Evolutionary conservation across 2,797 vertebrate species (phyloP).

Genomic region (Anguilla anguilla): DNA sequence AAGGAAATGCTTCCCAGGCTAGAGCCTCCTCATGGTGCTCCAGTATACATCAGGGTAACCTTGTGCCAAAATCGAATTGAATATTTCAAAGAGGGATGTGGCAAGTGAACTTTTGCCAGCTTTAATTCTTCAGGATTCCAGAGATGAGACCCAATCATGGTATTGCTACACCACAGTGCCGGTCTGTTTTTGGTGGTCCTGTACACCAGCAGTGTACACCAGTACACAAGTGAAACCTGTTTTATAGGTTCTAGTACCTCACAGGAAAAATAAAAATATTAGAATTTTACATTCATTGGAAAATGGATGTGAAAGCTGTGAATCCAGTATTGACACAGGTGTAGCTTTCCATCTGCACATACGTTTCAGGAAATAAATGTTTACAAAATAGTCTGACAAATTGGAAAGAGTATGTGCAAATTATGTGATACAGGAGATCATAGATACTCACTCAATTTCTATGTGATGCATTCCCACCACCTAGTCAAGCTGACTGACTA

Average conservation of each 20-base stretch:
- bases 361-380: neutral
- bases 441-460: neutral
- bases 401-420: neutral
- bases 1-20: neutral
- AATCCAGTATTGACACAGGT: neutral
- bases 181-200: neutral
- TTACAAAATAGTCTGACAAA: neutral
- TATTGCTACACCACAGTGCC: neutral
- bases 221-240: neutral
- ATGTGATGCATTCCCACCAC: neutral
- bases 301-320: neutral
- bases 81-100: neutral
- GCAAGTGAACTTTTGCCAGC: neutral
- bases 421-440: neutral
- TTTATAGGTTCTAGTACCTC: neutral
- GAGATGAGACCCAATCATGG: neutral
- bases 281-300: no score
- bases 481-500: neutral
- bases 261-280: neutral
- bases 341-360: neutral
- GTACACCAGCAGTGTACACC: neutral
- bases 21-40: neutral
- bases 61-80: neutral
- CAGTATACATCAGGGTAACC: neutral
- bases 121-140: neutral